Conservation (phyloP, 2,113 vertebrate genomes). For the Irena cyanogastra region DNA sequence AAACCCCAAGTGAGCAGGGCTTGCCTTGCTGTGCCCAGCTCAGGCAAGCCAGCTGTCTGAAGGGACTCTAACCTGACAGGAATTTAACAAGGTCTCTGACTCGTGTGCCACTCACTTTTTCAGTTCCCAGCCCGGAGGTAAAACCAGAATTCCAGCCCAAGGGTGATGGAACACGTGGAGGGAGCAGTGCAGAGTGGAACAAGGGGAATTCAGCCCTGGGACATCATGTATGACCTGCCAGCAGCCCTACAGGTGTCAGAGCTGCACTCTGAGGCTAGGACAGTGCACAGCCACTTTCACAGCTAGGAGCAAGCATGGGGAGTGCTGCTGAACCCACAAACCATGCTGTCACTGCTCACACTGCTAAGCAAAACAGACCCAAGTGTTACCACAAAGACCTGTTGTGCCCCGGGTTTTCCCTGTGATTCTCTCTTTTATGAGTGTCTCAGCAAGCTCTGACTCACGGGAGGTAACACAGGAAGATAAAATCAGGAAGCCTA, state of each 20-base stretch:
- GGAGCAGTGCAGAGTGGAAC: neutral
- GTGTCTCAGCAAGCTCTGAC: neutral
- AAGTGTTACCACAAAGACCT: neutral
- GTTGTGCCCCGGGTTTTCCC: neutral
- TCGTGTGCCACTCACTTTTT: neutral
- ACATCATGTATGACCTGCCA: neutral
- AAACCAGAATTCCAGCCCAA: constrained; percentile 20
- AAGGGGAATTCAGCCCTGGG: neutral
- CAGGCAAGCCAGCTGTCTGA: neutral
- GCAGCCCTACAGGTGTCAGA: neutral
- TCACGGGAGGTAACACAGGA: neutral
- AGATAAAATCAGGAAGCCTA: neutral
- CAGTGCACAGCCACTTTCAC: neutral
- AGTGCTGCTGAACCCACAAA: neutral
- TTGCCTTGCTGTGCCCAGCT: neutral
- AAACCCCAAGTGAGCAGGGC: neutral
- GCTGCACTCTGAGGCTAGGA: neutral
- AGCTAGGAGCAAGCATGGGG: neutral
- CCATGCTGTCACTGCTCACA: neutral
- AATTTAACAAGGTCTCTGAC: constrained; percentile 2
- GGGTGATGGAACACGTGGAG: neutral
- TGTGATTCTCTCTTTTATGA: neutral
- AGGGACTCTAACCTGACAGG: neutral
- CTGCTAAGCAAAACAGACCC: neutral
- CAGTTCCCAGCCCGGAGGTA: constrained; percentile 5